Evolutionary conservation across 2,888 invertebrate genomes (phyloP).

Genomic region (Drosophila colorata): DNA sequence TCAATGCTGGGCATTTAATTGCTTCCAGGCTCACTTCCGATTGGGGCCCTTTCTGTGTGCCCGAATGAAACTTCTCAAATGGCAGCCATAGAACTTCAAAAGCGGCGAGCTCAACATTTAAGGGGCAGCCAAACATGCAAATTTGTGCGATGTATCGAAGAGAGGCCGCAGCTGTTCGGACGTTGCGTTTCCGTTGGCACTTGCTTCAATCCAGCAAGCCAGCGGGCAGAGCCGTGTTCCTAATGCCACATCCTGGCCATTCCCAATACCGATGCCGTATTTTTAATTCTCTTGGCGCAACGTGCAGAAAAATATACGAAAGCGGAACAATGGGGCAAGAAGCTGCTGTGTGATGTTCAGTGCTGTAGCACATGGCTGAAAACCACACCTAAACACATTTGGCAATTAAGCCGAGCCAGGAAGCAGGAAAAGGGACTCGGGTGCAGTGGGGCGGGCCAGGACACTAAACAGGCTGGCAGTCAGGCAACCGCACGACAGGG

Average conservation of each 20-base stretch:
- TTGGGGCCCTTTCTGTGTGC: background rate
- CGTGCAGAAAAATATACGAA: conserved; percentile 39
- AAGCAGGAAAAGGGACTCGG: conserved; percentile 9
- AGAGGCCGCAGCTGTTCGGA: conserved; percentile 52
- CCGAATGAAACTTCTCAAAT: conserved; percentile 45
- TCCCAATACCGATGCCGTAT: conserved; percentile 38
- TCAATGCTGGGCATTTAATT: conserved; percentile 1
- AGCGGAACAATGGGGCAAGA: conserved; percentile 38
- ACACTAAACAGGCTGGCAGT: conserved; percentile 73
- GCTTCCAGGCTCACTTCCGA: background rate
- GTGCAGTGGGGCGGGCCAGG: conserved; percentile 27
- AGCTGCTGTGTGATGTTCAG: conserved; percentile 23
- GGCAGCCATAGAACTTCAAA: conserved; percentile 75
- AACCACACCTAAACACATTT: conserved; percentile 82
- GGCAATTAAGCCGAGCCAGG: conserved; percentile 68
- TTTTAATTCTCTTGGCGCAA: conserved; percentile 52
- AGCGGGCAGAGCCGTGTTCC: background rate
- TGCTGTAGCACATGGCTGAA: conserved; percentile 64
- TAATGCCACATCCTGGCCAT: background rate
- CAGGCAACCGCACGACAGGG: conserved; percentile 76
- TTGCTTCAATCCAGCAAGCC: conserved; percentile 2
- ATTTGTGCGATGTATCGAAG: conserved; percentile 64
- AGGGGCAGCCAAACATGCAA: conserved; percentile 65
- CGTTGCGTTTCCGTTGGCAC: conserved; percentile 17
- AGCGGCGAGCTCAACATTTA: conserved; percentile 52